phyloP scores from a whole-genome alignment of 2,888 invertebrate genomes.

The Scaptomyza reducta region DNA sequence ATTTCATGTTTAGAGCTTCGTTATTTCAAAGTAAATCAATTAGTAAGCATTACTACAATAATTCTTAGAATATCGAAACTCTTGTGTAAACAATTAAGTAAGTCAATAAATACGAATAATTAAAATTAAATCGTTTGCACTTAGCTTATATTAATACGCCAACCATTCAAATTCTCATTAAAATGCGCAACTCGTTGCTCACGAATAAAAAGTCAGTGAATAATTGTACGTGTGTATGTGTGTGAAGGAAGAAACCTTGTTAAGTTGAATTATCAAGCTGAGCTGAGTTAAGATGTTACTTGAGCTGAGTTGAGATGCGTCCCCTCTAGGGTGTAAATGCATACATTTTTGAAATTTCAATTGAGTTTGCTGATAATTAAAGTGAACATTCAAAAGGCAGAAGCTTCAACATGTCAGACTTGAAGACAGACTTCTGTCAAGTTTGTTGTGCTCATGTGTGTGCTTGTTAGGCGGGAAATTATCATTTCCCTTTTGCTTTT shows the following conservation, averaged over 20 bases:
- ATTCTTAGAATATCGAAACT: background rate
- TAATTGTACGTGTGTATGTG: background rate
- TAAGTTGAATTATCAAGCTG: conserved; percentile 17
- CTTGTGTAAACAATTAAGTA: background rate
- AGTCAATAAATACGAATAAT: background rate
- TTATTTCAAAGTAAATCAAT: background rate
- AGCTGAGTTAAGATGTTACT: conserved; percentile 8
- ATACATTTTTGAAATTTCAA: conserved; percentile 26
- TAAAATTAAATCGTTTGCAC: no score
- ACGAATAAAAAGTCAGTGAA: conserved; percentile 5
- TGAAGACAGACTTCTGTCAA: conserved; percentile 20
- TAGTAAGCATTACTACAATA: background rate
- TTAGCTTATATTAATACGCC: background rate
- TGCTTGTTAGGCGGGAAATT: conserved; percentile 68
- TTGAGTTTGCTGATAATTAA: conserved; percentile 51
- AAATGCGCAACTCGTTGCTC: conserved; percentile 14
- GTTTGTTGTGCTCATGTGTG: conserved; percentile 21
- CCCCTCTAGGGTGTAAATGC: background rate
- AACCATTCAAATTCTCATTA: conserved; percentile 4
- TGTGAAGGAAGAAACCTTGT: background rate
- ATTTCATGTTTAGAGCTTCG: no score
- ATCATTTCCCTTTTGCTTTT: conserved; percentile 70
- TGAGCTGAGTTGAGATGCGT: no score
- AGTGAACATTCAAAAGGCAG: conserved; percentile 10
- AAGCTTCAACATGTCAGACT: conserved; percentile 15